Percentiles rank a stretch among this genome's conserved stretches.
phyloP scores from a whole-genome alignment of 2,888 invertebrate genomes.

The Tethea ocularis region DNA sequence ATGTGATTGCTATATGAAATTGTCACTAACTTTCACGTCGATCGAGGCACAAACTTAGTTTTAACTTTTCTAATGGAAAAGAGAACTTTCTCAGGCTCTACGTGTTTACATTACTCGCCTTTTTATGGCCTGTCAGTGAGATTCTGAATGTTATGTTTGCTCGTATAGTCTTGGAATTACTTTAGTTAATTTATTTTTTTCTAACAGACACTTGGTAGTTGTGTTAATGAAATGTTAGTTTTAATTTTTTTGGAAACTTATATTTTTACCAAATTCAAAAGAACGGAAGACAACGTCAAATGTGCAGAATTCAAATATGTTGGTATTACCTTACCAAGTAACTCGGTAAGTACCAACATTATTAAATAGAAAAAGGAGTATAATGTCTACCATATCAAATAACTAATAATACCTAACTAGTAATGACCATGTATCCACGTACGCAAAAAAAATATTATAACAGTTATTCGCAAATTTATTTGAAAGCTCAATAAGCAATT shows the following conservation, averaged over 20 bases:
- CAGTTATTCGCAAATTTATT: too few relatives aligned
- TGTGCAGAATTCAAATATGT: too few relatives aligned
- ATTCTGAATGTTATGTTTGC: slow-evolving; percentile 11
- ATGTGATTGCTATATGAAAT: slow-evolving; percentile 37
- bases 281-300: too few relatives aligned
- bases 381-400: too few relatives aligned
- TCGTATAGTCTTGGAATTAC: slow-evolving; percentile 5
- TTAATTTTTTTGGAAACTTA: background rate
- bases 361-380: too few relatives aligned
- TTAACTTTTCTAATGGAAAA: slow-evolving; percentile 38
- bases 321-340: too few relatives aligned
- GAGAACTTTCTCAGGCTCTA: slow-evolving; percentile 38
- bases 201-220: background rate
- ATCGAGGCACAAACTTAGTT: slow-evolving; percentile 22
- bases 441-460: too few relatives aligned
- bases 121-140: slow-evolving; percentile 26
- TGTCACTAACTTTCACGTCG: slow-evolving; percentile 41
- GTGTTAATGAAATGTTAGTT: background rate
- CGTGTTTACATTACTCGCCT: slow-evolving; percentile 31
- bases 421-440: too few relatives aligned
- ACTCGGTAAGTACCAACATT: too few relatives aligned
- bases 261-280: too few relatives aligned
- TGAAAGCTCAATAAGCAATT: too few relatives aligned
- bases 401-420: too few relatives aligned
- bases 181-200: slow-evolving; percentile 13